Conservation (phyloP, 1,140 invertebrate species). For the Proctacanthus coquilletti region DNA sequence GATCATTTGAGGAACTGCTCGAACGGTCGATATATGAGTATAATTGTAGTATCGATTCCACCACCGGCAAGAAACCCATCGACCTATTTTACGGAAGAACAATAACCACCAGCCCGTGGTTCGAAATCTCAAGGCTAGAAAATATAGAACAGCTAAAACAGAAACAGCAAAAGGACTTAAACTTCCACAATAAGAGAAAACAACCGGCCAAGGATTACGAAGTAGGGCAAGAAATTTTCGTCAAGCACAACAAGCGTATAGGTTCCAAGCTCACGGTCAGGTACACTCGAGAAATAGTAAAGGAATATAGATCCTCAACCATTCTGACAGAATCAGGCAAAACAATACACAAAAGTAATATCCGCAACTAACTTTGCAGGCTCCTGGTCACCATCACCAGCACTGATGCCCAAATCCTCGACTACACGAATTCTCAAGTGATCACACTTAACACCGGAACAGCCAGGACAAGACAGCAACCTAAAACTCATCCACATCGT, state of each 20-base stretch:
- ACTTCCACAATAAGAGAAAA: constrained; percentile 5
- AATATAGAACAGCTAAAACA: constrained; percentile 2
- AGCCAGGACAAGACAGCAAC: not conserved
- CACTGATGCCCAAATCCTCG: too few species aligned
- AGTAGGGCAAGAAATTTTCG: constrained; percentile 4
- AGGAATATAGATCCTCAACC: not conserved
- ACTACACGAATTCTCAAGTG: too few species aligned
- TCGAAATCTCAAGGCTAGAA: not conserved
- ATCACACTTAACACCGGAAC: not conserved
- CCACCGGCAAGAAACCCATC: constrained; percentile 5
- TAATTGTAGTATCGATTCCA: constrained; percentile 7
- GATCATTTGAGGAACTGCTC: constrained; percentile 4
- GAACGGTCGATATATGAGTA: constrained; percentile 7
- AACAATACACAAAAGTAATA: not conserved
- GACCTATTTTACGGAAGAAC: constrained; percentile 4
- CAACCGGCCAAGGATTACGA: not conserved
- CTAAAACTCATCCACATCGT: not conserved
- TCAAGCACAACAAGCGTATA: constrained; percentile 6
- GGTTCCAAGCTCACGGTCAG: constrained; percentile 2
- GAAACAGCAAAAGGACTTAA: constrained; percentile 5
- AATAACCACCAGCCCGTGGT: not conserved
- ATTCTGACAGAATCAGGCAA: not conserved
- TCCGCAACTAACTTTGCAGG: not conserved
- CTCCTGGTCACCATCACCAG: too few species aligned
- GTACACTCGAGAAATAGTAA: not conserved